Conservation (phyloP, 2,797 vertebrate species). For the Thalassophryne amazonica region DNA sequence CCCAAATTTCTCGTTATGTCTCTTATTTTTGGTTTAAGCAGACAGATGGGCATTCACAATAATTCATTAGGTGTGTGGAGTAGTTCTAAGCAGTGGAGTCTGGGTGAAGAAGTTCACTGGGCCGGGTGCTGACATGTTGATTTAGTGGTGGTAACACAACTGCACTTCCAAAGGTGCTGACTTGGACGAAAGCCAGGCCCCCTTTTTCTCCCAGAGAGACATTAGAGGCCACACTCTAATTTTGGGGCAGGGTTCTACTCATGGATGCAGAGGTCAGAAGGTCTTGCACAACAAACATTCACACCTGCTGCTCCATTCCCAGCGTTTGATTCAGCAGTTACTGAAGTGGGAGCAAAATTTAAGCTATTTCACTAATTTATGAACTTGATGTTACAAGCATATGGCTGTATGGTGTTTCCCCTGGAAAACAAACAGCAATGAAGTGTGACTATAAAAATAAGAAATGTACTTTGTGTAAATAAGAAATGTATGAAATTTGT, state of each 20-base stretch:
- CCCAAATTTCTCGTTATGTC: conserved; percentile 22
- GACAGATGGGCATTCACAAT: conserved; percentile 64
- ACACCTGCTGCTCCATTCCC: conserved; percentile 62
- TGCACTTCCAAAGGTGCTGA: conserved; percentile 83
- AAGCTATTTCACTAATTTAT: conserved; percentile 14
- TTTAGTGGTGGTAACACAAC: conserved; percentile 81
- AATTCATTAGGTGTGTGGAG: conserved; percentile 72
- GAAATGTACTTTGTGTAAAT: background rate
- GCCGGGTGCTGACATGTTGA: conserved; percentile 81
- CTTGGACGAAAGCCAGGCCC: conserved; percentile 80
- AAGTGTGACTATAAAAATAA: background rate
- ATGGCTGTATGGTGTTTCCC: too few species aligned
- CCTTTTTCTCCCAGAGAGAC: conserved; percentile 71
- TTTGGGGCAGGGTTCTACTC: conserved; percentile 63
- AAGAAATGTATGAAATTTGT: too few species aligned
- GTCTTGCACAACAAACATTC: conserved; percentile 69
- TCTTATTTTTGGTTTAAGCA: conserved; percentile 41
- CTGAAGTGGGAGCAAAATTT: conserved; percentile 3
- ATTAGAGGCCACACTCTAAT: conserved; percentile 71
- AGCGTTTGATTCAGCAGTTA: conserved; percentile 41
- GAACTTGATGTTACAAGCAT: background rate
- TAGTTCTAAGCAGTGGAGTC: conserved; percentile 69
- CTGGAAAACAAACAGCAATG: background rate
- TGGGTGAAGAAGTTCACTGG: conserved; percentile 75
- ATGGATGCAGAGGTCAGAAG: conserved; percentile 49